Evolutionary conservation across 2,888 invertebrate genomes (phyloP), one percentile per base, ranked within the genome.

Genomic region (Nematopogon swammerdamellus): DNA sequence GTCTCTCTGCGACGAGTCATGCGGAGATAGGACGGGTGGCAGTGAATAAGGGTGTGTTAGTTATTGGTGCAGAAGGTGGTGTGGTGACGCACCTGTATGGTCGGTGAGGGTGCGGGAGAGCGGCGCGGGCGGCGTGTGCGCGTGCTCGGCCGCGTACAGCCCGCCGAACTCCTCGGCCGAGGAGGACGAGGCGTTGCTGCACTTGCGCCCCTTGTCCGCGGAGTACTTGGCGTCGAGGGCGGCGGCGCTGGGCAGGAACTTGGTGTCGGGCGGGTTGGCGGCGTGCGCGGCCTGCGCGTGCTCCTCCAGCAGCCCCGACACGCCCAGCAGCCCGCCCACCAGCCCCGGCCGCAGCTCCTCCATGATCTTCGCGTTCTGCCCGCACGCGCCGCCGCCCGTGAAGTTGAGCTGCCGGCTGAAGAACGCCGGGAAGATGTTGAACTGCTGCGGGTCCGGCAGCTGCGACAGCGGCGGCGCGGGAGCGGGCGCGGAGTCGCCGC

Each of bases 341-440:
- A 92, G 74, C 71, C 92, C 92, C 48, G 92, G 92, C 67, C 92
- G 79, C 58, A 92, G 75, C 65, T 92, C 92, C 67, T 92, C 92
- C 92, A 92, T 92, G 68, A 92, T 86, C 67, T 91, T 91, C 49
- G 80, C 68, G 58, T 86, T 86, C 63, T 89, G 88, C 20, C 88
- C 86, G 63, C 87, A 85, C 52, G 83, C 84, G 52, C 86, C 85
- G 53, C 84, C 73, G 60, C 86, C 83, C 47, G 86, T 86, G 72
- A 92, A 92, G 72, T 92, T 92, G 59, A 93, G 82, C 74, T 93
- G 92, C 55, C 92, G 83, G 80, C 92, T 92, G 73, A 93, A 93
- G 68, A 92, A 92, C 53, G 92, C 92, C 61, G 92, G 92, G 74
- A 93, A 92, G 64, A 93, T 93, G 82, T 92, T 92, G 82, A 92